Percentiles rank a stretch among this genome's conserved stretches.
phyloP scores from a whole-genome alignment of 2,113 vertebrate species.

The Pelecanoides urinatrix region DNA sequence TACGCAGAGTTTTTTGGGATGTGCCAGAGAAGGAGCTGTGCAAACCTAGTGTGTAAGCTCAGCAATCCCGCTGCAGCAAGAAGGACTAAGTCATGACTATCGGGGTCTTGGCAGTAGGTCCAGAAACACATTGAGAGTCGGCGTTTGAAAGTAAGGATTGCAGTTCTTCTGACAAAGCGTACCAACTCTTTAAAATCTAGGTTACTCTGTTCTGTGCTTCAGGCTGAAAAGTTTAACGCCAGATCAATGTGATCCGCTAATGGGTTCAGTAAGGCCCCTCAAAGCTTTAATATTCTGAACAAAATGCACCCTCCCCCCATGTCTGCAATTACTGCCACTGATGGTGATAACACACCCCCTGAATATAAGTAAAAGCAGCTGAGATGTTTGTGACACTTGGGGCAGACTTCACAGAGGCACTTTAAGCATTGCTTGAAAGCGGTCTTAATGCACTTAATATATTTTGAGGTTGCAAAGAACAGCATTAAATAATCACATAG shows the following conservation, averaged over 20 bases:
- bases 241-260: slow-evolving; percentile 22
- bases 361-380: slow-evolving; percentile 32
- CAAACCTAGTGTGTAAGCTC: not conserved
- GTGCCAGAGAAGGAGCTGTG: not conserved
- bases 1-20: not conserved
- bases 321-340: slow-evolving; percentile 26
- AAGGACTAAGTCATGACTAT: not conserved
- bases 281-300: slow-evolving; percentile 11
- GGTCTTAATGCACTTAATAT: slow-evolving; percentile 20
- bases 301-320: not conserved
- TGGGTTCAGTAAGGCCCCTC: slow-evolving; percentile 8
- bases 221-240: not conserved
- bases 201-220: not conserved
- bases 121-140: not conserved
- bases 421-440: slow-evolving; percentile 13
- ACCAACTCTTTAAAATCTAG: not conserved
- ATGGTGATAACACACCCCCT: slow-evolving; percentile 23
- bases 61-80: not conserved
- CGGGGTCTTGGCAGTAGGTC: not conserved
- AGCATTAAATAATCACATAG: slow-evolving; percentile 41
- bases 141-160: not conserved
- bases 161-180: not conserved
- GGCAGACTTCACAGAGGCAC: slow-evolving; percentile 20
- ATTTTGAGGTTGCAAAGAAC: slow-evolving; percentile 39
- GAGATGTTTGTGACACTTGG: slow-evolving; percentile 37